Conservation (phyloP, 2,888 invertebrate species). For the Galerucella calmariensis region DNA sequence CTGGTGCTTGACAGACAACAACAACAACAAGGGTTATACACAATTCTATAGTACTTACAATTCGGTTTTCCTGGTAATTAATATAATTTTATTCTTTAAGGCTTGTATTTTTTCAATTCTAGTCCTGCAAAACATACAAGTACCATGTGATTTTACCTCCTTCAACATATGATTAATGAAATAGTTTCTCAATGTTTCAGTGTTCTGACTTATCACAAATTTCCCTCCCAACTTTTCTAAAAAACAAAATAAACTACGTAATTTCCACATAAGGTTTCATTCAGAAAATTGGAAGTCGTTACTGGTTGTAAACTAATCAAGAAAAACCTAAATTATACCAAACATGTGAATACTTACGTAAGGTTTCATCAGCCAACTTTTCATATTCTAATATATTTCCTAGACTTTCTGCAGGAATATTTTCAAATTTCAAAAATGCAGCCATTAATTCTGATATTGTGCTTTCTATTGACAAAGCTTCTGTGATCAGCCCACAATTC, state of each 20-base stretch:
- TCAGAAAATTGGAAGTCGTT: too few species aligned
- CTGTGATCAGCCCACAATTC: constrained; percentile 78
- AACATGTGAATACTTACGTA: constrained; percentile 40
- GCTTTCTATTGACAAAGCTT: constrained; percentile 73
- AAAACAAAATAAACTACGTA: constrained; percentile 15
- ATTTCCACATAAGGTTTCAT: not conserved
- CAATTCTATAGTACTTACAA: constrained; percentile 39
- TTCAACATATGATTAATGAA: constrained; percentile 53
- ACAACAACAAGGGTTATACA: not conserved
- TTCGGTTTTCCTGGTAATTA: constrained; percentile 49
- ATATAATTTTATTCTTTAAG: constrained; percentile 72
- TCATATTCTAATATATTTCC: constrained; percentile 56
- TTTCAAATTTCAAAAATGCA: constrained; percentile 50
- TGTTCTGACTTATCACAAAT: constrained; percentile 54
- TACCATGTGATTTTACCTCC: constrained; percentile 63
- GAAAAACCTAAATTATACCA: not conserved
- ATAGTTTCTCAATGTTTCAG: constrained; percentile 56
- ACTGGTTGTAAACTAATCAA: too few species aligned
- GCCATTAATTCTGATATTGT: constrained; percentile 51
- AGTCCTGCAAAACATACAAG: constrained; percentile 69
- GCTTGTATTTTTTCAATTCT: constrained; percentile 69
- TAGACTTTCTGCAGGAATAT: constrained; percentile 52
- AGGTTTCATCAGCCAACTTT: constrained; percentile 44
- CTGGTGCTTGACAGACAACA: too few species aligned
- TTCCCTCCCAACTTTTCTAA: constrained; percentile 47